A percentile compares a stretch with the other conserved stretches of the same genome.
Evolutionary conservation across 2,888 invertebrate genomes (phyloP).

Genomic region (Caenorhabditis plicata): DNA sequence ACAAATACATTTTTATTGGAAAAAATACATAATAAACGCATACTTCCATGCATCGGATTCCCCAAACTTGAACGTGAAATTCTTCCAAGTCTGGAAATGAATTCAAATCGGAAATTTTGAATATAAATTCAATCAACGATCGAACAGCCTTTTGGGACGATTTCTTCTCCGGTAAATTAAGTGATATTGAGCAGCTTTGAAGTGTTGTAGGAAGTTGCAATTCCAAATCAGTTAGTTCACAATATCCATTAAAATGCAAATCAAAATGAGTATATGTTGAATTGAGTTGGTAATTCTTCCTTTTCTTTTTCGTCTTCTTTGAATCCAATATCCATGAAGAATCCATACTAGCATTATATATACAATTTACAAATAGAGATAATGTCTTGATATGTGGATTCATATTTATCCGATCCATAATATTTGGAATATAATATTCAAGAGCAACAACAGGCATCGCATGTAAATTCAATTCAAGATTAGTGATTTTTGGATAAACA

Average conservation of each 20-base stretch:
- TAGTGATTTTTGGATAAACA: neutral
- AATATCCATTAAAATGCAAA: conserved; percentile 28
- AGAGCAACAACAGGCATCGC: conserved; percentile 35
- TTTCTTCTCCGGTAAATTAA: conserved; percentile 14
- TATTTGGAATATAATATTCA: conserved; percentile 38
- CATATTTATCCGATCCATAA: conserved; percentile 31
- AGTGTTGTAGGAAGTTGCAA: conserved; percentile 25
- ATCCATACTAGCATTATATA: conserved; percentile 18
- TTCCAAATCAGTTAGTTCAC: conserved; percentile 29
- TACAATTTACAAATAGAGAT: conserved; percentile 29
- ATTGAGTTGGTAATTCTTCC: conserved; percentile 10
- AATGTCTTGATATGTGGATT: conserved; percentile 5
- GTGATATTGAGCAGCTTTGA: conserved; percentile 20
- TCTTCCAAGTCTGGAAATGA: conserved; percentile 35
- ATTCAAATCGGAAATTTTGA: conserved; percentile 20
- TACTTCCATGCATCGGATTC: conserved; percentile 32
- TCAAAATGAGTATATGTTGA: conserved; percentile 18
- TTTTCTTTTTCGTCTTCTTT: conserved; percentile 4
- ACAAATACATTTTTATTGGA: neutral
- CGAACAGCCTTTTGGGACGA: conserved; percentile 1
- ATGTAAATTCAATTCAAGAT: conserved; percentile 31
- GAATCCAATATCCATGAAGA: conserved; percentile 27
- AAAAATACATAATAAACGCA: neutral
- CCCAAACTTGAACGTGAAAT: conserved; percentile 30
- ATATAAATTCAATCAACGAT: conserved; percentile 20